These are phyloP conservation scores for Halyomorpha halys DNA, from an alignment of 1,140 invertebrate species.

Conservation along the genomic window DNA sequence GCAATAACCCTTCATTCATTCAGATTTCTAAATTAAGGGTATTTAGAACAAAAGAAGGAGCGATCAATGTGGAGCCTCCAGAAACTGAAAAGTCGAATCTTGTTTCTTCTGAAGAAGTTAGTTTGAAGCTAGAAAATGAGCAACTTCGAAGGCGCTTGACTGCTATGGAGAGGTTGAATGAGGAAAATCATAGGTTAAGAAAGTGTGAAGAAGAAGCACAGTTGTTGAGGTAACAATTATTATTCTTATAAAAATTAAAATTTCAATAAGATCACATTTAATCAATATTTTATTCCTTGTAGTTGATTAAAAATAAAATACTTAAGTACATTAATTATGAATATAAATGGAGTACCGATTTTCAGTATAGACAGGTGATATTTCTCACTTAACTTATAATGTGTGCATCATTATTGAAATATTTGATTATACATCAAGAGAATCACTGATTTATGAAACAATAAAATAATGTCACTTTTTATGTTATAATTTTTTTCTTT, in stretches of 20 bases:
- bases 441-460: too few relatives aligned
- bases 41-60: conserved; percentile 52
- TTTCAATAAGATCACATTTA: background rate
- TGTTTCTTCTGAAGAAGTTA: conserved; percentile 17
- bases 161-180: conserved; percentile 48
- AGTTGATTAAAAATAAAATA: background rate
- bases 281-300: background rate
- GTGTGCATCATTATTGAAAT: too few relatives aligned
- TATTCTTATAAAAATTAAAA: background rate
- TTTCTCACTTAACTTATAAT: too few relatives aligned
- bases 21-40: conserved; percentile 57
- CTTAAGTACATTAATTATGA: background rate
- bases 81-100: background rate
- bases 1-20: conserved; percentile 61
- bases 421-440: too few relatives aligned
- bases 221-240: conserved; percentile 19
- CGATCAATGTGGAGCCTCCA: conserved; percentile 59
- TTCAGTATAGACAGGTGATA: too few relatives aligned
- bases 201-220: conserved; percentile 33
- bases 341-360: background rate
- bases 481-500: too few relatives aligned
- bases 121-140: conserved; percentile 49
- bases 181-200: conserved; percentile 47
- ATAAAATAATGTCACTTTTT: too few relatives aligned
- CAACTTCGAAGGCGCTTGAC: conserved; percentile 48